Evolutionary conservation across 35 echinoderm and acorn worm species (phyloP).

Genomic region (Lytechinus pictus): DNA sequence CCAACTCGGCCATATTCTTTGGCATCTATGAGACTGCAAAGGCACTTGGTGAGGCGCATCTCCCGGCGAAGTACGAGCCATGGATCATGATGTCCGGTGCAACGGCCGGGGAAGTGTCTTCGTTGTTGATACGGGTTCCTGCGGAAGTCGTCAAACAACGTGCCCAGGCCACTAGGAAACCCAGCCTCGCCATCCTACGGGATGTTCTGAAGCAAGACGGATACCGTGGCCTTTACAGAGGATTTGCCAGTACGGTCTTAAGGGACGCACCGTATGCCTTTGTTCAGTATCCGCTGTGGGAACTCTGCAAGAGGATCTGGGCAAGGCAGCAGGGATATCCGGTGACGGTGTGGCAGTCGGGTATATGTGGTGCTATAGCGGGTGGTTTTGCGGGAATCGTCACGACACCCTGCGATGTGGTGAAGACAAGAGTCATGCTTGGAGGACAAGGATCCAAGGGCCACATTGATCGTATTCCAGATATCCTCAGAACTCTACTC

Average conservation of each 20-base stretch:
- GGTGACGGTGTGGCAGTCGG: conserved; percentile 79
- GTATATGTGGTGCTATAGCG: conserved; percentile 80
- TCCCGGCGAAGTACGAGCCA: conserved; percentile 47
- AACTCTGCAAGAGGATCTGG: conserved; percentile 84
- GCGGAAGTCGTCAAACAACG: conserved; percentile 95
- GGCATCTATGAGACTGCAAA: conserved; percentile 80
- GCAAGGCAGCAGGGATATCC: conserved; percentile 56
- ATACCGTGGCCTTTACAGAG: conserved; percentile 78
- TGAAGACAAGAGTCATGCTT: conserved; percentile 94
- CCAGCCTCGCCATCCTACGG: conserved; percentile 63
- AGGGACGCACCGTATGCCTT: conserved; percentile 90
- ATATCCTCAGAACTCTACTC: conserved; percentile 64
- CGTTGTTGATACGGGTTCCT: conserved; percentile 81
- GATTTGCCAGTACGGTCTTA: conserved; percentile 80
- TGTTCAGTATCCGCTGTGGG: conserved; percentile 95
- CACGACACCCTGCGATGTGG: conserved; percentile 89
- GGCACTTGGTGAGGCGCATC: conserved; percentile 40
- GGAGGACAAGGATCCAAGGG: conserved; percentile 69
- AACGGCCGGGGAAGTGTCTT: conserved; percentile 72
- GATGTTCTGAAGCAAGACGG: conserved; percentile 68
- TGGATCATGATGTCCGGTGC: conserved; percentile 72
- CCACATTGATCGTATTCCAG: conserved; percentile 66
- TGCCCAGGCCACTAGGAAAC: conserved; percentile 67
- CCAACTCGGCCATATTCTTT: conserved; percentile 85
- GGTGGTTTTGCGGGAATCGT: conserved; percentile 78